phyloP scores from a whole-genome alignment of 2,113 vertebrate species.

The Mobula birostris region DNA sequence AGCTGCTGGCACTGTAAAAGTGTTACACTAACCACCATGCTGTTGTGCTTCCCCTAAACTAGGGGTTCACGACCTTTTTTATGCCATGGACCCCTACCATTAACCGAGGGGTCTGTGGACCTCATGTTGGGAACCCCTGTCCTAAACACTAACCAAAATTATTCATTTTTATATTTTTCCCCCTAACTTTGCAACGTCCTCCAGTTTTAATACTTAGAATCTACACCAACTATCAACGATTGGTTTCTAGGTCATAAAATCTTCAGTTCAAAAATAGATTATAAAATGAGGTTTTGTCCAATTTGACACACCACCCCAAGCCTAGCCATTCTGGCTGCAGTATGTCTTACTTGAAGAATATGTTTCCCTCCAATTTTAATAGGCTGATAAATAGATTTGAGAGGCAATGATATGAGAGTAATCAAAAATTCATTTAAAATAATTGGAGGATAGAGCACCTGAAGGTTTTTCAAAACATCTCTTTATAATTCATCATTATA shows the following conservation, averaged over 20 bases:
- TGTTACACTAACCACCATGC: too few species aligned
- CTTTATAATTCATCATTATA: background rate
- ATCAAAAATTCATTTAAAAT: background rate
- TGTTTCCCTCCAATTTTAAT: background rate
- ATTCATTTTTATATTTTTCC: too few species aligned
- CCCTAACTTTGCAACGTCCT: too few species aligned
- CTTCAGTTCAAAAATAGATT: background rate
- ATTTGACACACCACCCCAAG: background rate
- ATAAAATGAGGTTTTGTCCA: background rate
- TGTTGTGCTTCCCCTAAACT: too few species aligned
- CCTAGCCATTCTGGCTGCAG: background rate
- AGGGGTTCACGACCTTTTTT: too few species aligned
- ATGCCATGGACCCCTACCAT: too few species aligned
- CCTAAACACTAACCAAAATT: too few species aligned
- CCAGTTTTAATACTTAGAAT: background rate
- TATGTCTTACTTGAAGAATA: background rate
- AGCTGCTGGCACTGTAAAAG: too few species aligned
- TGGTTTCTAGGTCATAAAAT: background rate
- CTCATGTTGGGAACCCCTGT: too few species aligned
- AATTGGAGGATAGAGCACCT: background rate
- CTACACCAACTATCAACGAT: background rate
- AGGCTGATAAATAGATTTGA: background rate
- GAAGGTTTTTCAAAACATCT: background rate
- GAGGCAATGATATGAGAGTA: background rate
- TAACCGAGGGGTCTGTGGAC: too few species aligned